These are phyloP conservation scores for Hemitrygon akajei DNA, from an alignment of 2,797 vertebrate species.

Conservation along the genomic window DNA sequence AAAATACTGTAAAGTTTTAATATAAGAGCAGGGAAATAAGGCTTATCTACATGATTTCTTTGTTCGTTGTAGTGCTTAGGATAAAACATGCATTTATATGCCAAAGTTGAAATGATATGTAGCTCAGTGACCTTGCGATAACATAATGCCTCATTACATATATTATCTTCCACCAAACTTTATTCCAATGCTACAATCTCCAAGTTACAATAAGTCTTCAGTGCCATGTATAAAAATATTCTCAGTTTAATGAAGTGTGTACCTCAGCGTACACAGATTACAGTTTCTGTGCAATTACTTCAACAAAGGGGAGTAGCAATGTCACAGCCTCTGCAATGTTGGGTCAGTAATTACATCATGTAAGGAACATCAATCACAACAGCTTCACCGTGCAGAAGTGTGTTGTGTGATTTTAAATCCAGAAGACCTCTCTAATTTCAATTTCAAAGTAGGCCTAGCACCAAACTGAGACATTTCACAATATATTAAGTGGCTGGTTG, in stretches of 20 bases:
- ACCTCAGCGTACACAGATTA: constrained; percentile 29
- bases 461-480: neutral
- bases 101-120: neutral
- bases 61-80: neutral
- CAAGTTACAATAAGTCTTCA: neutral
- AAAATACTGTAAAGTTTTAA: neutral
- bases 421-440: neutral
- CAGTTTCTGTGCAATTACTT: constrained; percentile 25
- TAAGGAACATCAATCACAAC: constrained; percentile 30
- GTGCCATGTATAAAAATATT: constrained; percentile 11
- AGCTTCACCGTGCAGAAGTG: neutral
- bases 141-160: neutral
- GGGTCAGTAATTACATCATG: constrained; percentile 29
- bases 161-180: neutral
- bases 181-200: neutral
- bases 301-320: constrained; percentile 22
- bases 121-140: neutral
- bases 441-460: neutral
- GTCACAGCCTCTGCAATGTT: constrained; percentile 31
- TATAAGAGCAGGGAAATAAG: neutral
- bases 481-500: neutral
- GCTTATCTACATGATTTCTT: neutral
- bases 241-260: constrained; percentile 34
- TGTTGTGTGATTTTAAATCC: neutral
- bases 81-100: constrained; percentile 1